Conservation (phyloP, 2,888 invertebrate genomes). For the Meteorus cinctellus region DNA sequence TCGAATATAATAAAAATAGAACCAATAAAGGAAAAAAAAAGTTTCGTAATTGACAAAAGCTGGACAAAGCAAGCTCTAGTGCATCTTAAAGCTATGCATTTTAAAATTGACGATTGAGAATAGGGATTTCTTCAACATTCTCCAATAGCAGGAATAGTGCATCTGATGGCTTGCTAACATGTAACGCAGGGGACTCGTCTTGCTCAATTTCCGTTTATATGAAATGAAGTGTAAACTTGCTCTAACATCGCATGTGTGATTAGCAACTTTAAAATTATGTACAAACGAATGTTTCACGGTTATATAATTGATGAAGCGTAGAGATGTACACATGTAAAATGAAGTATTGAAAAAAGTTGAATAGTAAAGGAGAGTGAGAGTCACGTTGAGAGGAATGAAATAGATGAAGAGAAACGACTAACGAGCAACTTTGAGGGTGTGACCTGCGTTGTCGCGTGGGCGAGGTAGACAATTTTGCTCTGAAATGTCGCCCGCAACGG, state of each 20-base stretch:
- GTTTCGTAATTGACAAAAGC: too few relatives aligned
- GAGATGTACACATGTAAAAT: not conserved
- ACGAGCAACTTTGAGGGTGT: constrained; percentile 62
- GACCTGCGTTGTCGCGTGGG: constrained; percentile 63
- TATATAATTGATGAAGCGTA: not conserved
- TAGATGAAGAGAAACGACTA: constrained; percentile 52
- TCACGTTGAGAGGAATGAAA: constrained; percentile 6
- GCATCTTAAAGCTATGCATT: too few relatives aligned
- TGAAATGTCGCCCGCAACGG: constrained; percentile 50
- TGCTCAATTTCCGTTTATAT: too few relatives aligned
- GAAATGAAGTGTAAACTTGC: too few relatives aligned
- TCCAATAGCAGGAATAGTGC: too few relatives aligned
- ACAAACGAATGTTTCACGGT: not conserved
- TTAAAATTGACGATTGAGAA: too few relatives aligned
- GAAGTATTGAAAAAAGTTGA: constrained; percentile 9
- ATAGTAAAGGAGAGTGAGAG: constrained; percentile 28
- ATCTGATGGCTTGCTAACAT: too few relatives aligned
- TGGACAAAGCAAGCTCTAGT: too few relatives aligned
- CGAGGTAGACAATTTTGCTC: constrained; percentile 54
- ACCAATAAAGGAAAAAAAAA: not conserved
- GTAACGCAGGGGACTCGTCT: too few relatives aligned
- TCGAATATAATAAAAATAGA: not conserved
- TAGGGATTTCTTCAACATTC: too few relatives aligned
- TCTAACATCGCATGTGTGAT: too few relatives aligned
- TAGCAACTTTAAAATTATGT: too few relatives aligned